Percentiles rank a stretch among this genome's conserved stretches.
phyloP scores from a whole-genome alignment of 1,140 invertebrate genomes.

The Papilio polyxenes region DNA sequence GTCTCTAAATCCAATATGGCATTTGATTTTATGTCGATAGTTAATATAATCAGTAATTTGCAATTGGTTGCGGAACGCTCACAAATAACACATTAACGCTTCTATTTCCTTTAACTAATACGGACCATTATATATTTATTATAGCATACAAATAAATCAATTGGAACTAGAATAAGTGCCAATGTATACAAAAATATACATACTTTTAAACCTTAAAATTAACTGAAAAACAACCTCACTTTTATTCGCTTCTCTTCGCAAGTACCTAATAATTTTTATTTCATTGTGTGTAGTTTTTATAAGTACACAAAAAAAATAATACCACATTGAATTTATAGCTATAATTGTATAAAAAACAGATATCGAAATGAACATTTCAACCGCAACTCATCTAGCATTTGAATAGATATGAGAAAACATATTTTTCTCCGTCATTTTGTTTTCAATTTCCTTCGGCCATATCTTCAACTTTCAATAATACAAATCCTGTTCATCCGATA shows the following conservation, averaged over 20 bases:
- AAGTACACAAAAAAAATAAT: too few species aligned
- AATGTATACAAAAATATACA: too few species aligned
- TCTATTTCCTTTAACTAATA: not conserved
- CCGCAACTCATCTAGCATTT: not conserved
- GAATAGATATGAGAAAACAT: not conserved
- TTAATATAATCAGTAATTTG: constrained; percentile 2
- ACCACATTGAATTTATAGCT: too few species aligned
- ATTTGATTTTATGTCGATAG: not conserved
- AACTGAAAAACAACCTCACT: too few species aligned
- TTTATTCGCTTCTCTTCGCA: too few species aligned
- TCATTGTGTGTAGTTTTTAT: too few species aligned
- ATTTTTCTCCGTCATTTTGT: not conserved
- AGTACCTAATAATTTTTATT: too few species aligned
- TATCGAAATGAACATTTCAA: too few species aligned
- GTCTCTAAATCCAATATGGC: not conserved
- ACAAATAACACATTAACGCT: not conserved
- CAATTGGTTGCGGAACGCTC: not conserved
- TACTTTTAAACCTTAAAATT: too few species aligned
- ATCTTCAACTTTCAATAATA: not conserved
- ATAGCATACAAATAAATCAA: not conserved
- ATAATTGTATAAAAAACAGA: too few species aligned
- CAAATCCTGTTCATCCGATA: not conserved
- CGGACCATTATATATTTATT: not conserved
- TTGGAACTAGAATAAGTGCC: not conserved
- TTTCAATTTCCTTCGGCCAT: not conserved